Conservation (phyloP, 2,888 invertebrate genomes). For the Heliconius ethilla region DNA sequence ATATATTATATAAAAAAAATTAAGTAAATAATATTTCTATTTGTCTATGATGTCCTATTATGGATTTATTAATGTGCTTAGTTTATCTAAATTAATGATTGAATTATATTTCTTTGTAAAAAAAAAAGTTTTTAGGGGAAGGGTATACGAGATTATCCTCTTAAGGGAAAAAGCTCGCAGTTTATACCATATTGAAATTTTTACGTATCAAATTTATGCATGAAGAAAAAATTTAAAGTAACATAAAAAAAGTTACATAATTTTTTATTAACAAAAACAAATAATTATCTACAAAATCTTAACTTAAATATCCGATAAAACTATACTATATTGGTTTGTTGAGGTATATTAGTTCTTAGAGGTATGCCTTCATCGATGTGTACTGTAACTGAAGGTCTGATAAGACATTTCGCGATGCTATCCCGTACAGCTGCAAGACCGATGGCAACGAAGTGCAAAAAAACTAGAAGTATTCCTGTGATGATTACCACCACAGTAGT, state of each 20-base stretch:
- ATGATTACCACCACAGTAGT: slow-evolving; percentile 83
- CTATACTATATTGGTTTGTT: slow-evolving; percentile 38
- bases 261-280: slow-evolving; percentile 1
- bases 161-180: too few species aligned
- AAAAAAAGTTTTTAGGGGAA: too few species aligned
- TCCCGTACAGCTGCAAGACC: slow-evolving; percentile 79
- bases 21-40: too few species aligned
- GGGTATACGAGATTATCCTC: too few species aligned
- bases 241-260: not conserved
- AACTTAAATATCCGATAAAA: slow-evolving; percentile 15
- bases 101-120: too few species aligned
- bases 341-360: slow-evolving; percentile 51
- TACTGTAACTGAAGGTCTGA: slow-evolving; percentile 52
- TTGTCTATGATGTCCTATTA: too few species aligned
- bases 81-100: too few species aligned
- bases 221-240: not conserved
- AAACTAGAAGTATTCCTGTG: slow-evolving; percentile 83
- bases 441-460: slow-evolving; percentile 83
- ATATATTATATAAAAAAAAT: too few species aligned
- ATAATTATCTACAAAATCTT: not conserved
- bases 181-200: too few species aligned
- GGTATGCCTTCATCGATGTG: slow-evolving; percentile 58
- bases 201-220: too few species aligned
- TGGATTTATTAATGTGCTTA: too few species aligned
- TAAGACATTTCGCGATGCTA: slow-evolving; percentile 51